Base-by-base conservation (phyloP, 1,140 invertebrate genomes). In the Papilio helenus region DNA sequence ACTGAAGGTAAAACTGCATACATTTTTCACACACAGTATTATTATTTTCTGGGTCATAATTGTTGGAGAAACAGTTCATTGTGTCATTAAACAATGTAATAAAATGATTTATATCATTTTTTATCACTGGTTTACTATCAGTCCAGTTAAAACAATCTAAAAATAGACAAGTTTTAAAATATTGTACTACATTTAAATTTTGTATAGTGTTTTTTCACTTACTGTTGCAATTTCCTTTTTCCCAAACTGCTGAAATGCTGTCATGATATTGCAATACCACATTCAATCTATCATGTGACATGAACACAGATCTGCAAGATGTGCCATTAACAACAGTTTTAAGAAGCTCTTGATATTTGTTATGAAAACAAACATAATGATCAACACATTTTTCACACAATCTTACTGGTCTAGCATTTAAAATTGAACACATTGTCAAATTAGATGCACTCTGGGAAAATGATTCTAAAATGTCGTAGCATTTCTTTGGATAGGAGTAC, bases 211-310 rank as follows among this genome's bases (percentile, higher is more conserved):
- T 61, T 61, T 9, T 65, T 29, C 14, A 94, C 88, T 84, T 90
- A 96, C 95, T 93, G 89, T 95, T 91, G 88, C 95, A 96, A 85
- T 95, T 95, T 68, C 95, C 95, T 88, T 92, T 94, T 79, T 92
- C 86, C 95, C 95, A 96, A 68, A 96, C 82, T 81, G 90, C 83
- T 51, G 92, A 84, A 82, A 92, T 93, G 83, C 93, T 94, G n/a
- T 91, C 83, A 91, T 95, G 94, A 80, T 94, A 91, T 44, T 93
- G 90, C 84, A 95, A 83, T 29, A 96, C 87, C 71, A 94, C 95
- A 91, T 95, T 92, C 79, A 96, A 86, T 82, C 95, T 90, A 87
- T 96, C 95, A 79, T 95, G 90, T 81, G 95, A 95, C 58, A 95
- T 91, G 83, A 94, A 95, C 49, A 93, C 84, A 80, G 95, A 89